Base-by-base conservation (phyloP, 2,113 vertebrate species). In the Mionectes macconnelli region DNA sequence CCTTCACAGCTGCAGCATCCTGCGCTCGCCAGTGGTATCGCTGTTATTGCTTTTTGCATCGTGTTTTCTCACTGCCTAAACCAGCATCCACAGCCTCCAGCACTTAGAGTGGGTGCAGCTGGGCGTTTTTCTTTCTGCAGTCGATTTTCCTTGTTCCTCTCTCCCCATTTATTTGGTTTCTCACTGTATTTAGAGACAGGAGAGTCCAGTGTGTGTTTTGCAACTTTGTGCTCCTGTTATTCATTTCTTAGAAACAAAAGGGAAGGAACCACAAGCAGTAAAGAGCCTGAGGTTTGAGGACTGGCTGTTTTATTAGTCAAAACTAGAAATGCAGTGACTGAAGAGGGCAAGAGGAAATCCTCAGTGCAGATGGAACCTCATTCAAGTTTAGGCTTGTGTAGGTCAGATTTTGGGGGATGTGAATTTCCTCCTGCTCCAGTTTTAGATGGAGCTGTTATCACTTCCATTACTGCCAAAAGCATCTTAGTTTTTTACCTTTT, bases 11-110 rank as follows among this genome's bases (percentile, higher is more conserved):
- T 4, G 2, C 63, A 56, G 45, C 63, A 16, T 60, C 27, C 7
- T n/a, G 50, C 1, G 0, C 55, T 66, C 3, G 0, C 37, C 1
- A 0, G 20, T 18, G 18, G 3, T 59, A 3, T 67, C 0, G 0
- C 35, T 42, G 39, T 35, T 16, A 84, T 89, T 89, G 39, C 47
- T 72, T 70, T 82, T 47, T 52, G 33, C 42, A 0, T 63, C 1
- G 0, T 2, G 0, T 90, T 94, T 95, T 79, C 78, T 91, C 6
- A 0, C 57, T 31, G 4, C 24, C 57, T 82, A 35, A 90, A 91
- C 80, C 78, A 37, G 30, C 68, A 50, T 77, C 72, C 28, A 10
- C 4, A 2, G 59, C 37, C 83, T 73, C 79, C 79, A 74, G 63
- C 63, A 20, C 55, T 84, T 19, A 0, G 4, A 47, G 42, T 50